These are phyloP conservation scores for Rhizomys pruinosus DNA, from an alignment of 2,113 vertebrate species.

Conservation along the genomic window DNA sequence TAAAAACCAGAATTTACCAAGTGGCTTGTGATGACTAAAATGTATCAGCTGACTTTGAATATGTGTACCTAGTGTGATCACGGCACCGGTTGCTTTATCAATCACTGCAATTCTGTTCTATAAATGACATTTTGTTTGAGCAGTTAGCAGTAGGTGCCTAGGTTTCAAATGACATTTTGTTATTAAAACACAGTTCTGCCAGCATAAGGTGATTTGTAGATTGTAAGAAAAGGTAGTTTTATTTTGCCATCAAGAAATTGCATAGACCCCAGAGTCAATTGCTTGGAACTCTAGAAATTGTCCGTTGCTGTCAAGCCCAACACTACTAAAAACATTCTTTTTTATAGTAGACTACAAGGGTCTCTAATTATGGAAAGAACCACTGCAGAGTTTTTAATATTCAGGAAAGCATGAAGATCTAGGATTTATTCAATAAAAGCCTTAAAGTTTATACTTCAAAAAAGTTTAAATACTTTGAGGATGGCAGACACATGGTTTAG, in stretches of 20 bases:
- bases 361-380: constrained; percentile 29
- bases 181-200: constrained; percentile 76
- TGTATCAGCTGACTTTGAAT: not conserved
- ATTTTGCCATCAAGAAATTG: constrained; percentile 53
- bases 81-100: constrained; percentile 14
- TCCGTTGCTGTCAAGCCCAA: constrained; percentile 28
- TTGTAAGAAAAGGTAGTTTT: constrained; percentile 63
- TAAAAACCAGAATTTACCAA: not conserved
- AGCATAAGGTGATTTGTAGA: constrained; percentile 73
- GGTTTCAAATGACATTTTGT: constrained; percentile 71
- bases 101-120: constrained; percentile 47
- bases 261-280: not conserved
- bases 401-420: not conserved
- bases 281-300: not conserved
- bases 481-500: not conserved
- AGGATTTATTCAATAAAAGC: not conserved
- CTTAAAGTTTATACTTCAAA: not conserved
- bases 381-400: not conserved
- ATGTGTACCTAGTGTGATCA: not conserved
- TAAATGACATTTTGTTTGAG: constrained; percentile 67
- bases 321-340: constrained; percentile 2
- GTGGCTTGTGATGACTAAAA: not conserved
- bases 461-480: not conserved
- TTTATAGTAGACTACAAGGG: not conserved
- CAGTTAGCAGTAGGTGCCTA: constrained; percentile 71